Evolutionary conservation across 1,140 invertebrate genomes (phyloP).

Genomic region (Polypedilum pembai): DNA sequence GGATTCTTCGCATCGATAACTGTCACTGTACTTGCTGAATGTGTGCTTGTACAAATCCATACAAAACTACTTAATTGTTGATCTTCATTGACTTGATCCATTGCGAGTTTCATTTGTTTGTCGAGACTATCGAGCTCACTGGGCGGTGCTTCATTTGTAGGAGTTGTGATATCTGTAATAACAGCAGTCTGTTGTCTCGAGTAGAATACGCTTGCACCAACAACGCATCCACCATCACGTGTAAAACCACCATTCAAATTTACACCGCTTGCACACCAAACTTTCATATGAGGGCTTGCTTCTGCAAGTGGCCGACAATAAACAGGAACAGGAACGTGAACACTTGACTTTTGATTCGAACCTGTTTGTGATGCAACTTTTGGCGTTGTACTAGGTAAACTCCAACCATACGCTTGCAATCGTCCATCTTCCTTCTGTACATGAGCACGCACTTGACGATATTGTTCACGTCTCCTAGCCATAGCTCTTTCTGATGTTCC

Average conservation of each 20-base stretch:
- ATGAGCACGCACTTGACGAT: slow-evolving; percentile 84
- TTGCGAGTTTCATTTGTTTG: slow-evolving; percentile 62
- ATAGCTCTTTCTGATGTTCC: slow-evolving; percentile 56
- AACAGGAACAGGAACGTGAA: slow-evolving; percentile 93
- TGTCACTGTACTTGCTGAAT: slow-evolving; percentile 82
- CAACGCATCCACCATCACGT: slow-evolving; percentile 80
- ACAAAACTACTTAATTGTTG: slow-evolving; percentile 81
- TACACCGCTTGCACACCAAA: slow-evolving; percentile 93
- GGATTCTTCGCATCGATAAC: slow-evolving; percentile 98
- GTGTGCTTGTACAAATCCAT: slow-evolving; percentile 95
- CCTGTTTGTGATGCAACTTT: slow-evolving; percentile 41
- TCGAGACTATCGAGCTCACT: slow-evolving; percentile 65
- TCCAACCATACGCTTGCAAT: slow-evolving; percentile 96
- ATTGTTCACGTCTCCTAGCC: slow-evolving; percentile 72
- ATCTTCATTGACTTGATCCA: slow-evolving; percentile 59
- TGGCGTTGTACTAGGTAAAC: slow-evolving; percentile 67
- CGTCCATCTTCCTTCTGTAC: slow-evolving; percentile 92
- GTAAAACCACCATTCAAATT: slow-evolving; percentile 84
- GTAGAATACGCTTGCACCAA: slow-evolving; percentile 55
- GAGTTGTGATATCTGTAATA: slow-evolving; percentile 42
- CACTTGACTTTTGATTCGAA: slow-evolving; percentile 51
- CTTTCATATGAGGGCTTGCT: slow-evolving; percentile 87
- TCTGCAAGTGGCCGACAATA: slow-evolving; percentile 88
- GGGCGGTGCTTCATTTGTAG: slow-evolving; percentile 35
- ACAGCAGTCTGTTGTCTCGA: slow-evolving; percentile 46